Evolutionary conservation across 2,888 invertebrate genomes (phyloP).

Genomic region (Lissonota sp.): DNA sequence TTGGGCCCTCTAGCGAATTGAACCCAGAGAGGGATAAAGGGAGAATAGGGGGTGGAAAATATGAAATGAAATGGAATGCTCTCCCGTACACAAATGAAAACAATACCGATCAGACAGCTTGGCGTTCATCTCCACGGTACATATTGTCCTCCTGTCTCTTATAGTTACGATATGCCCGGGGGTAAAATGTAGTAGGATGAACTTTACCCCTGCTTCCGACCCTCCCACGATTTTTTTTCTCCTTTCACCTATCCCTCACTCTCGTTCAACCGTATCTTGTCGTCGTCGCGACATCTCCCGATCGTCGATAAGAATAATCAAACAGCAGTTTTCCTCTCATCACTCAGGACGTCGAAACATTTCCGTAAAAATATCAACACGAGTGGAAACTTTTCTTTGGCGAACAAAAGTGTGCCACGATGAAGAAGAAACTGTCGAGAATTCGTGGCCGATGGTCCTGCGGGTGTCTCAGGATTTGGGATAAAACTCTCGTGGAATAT

Average conservation of each 20-base stretch:
- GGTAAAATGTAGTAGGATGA: constrained; percentile 76
- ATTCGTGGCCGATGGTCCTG: constrained; percentile 35
- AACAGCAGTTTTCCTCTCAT: constrained; percentile 37
- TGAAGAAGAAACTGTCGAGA: constrained; percentile 11
- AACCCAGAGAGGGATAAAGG: constrained; percentile 31
- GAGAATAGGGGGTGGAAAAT: constrained; percentile 15
- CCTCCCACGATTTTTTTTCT: constrained; percentile 61
- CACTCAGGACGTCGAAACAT: constrained; percentile 13
- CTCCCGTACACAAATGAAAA: constrained; percentile 71
- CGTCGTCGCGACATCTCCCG: constrained; percentile 74
- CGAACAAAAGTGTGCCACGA: constrained; percentile 57
- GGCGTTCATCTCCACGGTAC: constrained; percentile 51
- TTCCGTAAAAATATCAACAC: constrained; percentile 29
- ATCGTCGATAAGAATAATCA: constrained; percentile 52
- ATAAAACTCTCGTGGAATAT: constrained; percentile 50
- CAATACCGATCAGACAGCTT: constrained; percentile 75
- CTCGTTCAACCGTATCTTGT: constrained; percentile 80
- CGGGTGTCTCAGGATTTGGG: constrained; percentile 41
- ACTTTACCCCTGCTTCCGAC: constrained; percentile 74
- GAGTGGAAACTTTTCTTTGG: constrained; percentile 35
- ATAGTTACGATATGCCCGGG: constrained; percentile 57
- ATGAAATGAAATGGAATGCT: constrained; percentile 64
- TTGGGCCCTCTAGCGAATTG: constrained; percentile 63
- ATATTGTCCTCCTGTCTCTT: constrained; percentile 52
- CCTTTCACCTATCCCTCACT: constrained; percentile 67